Conservation (phyloP, 2,797 vertebrate genomes). For the Anguilla pacifica region DNA sequence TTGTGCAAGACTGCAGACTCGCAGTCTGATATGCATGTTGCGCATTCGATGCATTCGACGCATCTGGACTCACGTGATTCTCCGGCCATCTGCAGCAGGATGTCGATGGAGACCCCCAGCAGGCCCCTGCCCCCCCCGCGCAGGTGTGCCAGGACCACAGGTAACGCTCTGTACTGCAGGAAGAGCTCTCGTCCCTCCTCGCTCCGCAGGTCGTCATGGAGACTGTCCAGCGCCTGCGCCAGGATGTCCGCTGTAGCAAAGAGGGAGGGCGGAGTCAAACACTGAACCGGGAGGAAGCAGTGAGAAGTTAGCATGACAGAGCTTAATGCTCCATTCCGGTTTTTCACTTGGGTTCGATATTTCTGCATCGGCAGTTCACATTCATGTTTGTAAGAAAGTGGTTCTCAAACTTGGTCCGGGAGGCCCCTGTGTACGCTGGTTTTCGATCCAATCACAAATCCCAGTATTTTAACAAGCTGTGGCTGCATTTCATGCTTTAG, state of each 20-base stretch:
- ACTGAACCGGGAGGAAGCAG: background rate
- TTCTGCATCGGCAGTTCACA: too few species aligned
- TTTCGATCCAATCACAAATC: too few species aligned
- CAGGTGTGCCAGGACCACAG: slow-evolving; percentile 73
- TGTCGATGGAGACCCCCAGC: slow-evolving; percentile 73
- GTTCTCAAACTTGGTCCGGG: too few species aligned
- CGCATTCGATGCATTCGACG: too few species aligned
- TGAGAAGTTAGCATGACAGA: background rate
- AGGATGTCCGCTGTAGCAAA: slow-evolving; percentile 76
- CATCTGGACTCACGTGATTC: slow-evolving; percentile 78
- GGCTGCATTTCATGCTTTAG: too few species aligned
- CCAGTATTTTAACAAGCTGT: too few species aligned
- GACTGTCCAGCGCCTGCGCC: slow-evolving; percentile 78
- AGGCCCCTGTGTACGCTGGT: too few species aligned
- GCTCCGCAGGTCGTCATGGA: slow-evolving; percentile 75
- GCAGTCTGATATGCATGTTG: too few species aligned
- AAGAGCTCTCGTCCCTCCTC: slow-evolving; percentile 82
- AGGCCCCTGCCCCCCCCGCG: slow-evolving; percentile 70
- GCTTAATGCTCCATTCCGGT: too few species aligned
- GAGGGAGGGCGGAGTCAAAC: slow-evolving; percentile 4
- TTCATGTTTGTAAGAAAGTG: too few species aligned
- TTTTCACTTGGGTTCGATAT: too few species aligned
- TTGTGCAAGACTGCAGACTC: background rate
- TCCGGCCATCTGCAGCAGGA: slow-evolving; percentile 82
- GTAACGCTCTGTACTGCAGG: slow-evolving; percentile 78